Evolutionary conservation across 2,797 vertebrate species (phyloP).

Genomic region (Centroberyx gerrardi): DNA sequence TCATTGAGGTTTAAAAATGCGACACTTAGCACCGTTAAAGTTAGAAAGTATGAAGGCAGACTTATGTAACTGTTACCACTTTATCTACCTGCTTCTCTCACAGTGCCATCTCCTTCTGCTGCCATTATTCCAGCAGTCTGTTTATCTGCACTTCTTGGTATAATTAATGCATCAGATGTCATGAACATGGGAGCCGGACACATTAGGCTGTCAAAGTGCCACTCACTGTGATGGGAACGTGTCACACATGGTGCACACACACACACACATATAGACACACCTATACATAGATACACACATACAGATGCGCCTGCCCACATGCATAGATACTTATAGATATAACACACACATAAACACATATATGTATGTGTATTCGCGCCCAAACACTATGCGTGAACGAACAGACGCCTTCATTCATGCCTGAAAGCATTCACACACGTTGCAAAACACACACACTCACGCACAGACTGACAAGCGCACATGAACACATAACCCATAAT

Average conservation of each 20-base stretch:
- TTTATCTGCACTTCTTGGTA: constrained; percentile 17
- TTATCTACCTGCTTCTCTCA: constrained; percentile 37
- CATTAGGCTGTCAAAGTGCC: constrained; percentile 37
- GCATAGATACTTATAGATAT: background rate
- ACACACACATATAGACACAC: constrained; percentile 1
- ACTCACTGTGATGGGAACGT: background rate
- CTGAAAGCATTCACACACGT: background rate
- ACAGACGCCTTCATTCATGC: background rate
- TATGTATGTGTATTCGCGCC: background rate
- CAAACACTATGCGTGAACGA: background rate
- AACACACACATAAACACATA: background rate
- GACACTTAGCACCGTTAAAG: too few species aligned
- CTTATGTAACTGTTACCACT: background rate
- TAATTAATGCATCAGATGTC: constrained; percentile 52
- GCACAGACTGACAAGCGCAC: too few species aligned
- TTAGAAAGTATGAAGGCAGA: background rate
- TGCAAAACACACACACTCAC: background rate
- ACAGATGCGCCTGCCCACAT: background rate
- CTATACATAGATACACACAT: background rate
- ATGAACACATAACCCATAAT: constrained; percentile 38
- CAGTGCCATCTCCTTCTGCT: too few species aligned
- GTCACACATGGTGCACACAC: background rate
- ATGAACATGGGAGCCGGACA: background rate
- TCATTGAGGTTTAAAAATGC: too few species aligned
- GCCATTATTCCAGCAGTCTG: background rate